Percentiles rank a stretch among this genome's conserved stretches.
phyloP scores from a whole-genome alignment of 2,888 invertebrate species.

The Sinelater perroti region DNA sequence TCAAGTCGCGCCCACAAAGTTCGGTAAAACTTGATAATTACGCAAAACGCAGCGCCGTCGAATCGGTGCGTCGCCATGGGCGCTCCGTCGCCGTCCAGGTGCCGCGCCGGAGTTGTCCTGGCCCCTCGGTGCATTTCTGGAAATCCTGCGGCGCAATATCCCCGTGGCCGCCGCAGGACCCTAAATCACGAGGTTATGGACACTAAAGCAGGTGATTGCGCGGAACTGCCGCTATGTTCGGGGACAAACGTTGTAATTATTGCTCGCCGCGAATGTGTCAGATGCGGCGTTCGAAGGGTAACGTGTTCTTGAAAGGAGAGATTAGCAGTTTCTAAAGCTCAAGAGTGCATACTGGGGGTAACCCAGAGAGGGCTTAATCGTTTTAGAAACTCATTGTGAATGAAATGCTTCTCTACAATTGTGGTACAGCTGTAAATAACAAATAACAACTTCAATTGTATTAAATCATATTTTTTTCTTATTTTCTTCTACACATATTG shows the following conservation, averaged over 20 bases:
- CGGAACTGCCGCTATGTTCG: constrained; percentile 51
- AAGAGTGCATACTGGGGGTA: too few species aligned
- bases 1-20: constrained; percentile 22
- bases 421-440: too few species aligned
- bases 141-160: constrained; percentile 1
- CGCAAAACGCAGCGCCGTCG: constrained; percentile 41
- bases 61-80: constrained; percentile 34
- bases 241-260: constrained; percentile 51
- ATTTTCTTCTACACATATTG: too few species aligned
- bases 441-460: too few species aligned
- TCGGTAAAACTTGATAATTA: constrained; percentile 41
- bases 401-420: too few species aligned
- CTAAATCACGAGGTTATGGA: constrained; percentile 51
- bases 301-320: too few species aligned
- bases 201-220: constrained; percentile 55
- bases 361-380: too few species aligned
- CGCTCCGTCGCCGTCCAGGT: background rate
- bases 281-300: too few species aligned
- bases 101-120: too few species aligned
- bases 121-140: constrained; percentile 3
- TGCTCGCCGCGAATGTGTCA: constrained; percentile 49
- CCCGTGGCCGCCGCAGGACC: constrained; percentile 10
- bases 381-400: too few species aligned
- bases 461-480: too few species aligned
- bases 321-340: too few species aligned